A percentile compares a stretch with the other conserved stretches of the same genome.
Evolutionary conservation across 2,113 vertebrate genomes (phyloP).

Genomic region (Taxidea taxus): DNA sequence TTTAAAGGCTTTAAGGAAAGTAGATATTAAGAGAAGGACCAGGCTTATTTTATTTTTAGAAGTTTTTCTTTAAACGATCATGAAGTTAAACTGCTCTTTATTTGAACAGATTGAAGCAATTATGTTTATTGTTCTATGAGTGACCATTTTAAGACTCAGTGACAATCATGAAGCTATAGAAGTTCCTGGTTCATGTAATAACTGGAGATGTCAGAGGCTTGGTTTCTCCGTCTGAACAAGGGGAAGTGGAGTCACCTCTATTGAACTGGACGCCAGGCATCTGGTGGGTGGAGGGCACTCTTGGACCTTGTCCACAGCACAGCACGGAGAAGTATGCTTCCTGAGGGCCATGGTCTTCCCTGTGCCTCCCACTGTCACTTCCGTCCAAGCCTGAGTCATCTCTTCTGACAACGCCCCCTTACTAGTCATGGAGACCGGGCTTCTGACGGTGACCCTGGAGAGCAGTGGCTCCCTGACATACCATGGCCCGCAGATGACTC

Average conservation of each 20-base stretch:
- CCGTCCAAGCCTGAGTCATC: background rate
- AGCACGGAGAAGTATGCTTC: background rate
- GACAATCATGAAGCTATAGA: background rate
- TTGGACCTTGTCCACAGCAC: background rate
- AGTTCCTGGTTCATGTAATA: background rate
- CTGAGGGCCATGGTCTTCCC: rapidly evolving
- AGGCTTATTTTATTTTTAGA: background rate
- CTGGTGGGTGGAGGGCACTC: background rate
- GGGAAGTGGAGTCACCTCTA: background rate
- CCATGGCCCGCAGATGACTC: background rate
- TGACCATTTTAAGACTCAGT: background rate
- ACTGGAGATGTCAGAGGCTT: background rate
- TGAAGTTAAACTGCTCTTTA: background rate
- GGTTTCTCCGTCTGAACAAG: background rate
- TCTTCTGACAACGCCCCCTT: background rate
- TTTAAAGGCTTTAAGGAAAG: background rate
- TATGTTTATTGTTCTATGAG: background rate
- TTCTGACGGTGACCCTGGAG: background rate
- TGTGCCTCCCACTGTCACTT: too few relatives aligned
- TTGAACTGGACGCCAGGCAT: too few relatives aligned
- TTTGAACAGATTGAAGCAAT: background rate
- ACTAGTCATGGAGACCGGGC: rapidly evolving
- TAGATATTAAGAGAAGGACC: background rate
- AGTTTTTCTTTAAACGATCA: background rate
- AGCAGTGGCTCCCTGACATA: rapidly evolving